These are phyloP conservation scores for Brotula barbata DNA, from an alignment of 2,797 vertebrate genomes.

Conservation along the genomic window DNA sequence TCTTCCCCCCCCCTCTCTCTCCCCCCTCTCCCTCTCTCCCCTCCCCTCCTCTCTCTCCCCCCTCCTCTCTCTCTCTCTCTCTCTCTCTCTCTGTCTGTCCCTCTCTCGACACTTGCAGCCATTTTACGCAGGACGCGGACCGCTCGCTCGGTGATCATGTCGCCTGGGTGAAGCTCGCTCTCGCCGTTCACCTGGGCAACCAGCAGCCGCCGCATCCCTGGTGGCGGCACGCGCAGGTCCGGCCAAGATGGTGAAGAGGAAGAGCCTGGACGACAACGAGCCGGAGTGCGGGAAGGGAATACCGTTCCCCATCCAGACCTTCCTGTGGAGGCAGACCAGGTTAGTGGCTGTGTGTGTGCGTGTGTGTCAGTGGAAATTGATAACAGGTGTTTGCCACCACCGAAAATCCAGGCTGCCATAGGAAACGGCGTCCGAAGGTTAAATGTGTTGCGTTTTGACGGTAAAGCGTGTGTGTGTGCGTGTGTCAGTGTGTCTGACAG, in stretches of 20 bases:
- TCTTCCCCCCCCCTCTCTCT: no score
- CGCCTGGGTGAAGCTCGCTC: constrained; percentile 44
- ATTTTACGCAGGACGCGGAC: constrained; percentile 78
- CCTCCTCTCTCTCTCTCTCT: no score
- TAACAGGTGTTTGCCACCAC: constrained; percentile 78
- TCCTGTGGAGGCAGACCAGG: constrained; percentile 99
- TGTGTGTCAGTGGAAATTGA: constrained; percentile 31
- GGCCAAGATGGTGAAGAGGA: constrained; percentile 93
- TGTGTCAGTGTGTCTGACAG: no score
- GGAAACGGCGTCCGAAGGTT: neutral
- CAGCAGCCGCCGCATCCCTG: constrained; percentile 11
- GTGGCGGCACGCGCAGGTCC: constrained; percentile 37
- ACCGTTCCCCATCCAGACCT: constrained; percentile 97
- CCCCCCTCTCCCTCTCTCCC: constrained; percentile 1
- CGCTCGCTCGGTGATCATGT: constrained; percentile 63
- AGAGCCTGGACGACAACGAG: constrained; percentile 94
- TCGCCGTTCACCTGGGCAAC: constrained; percentile 62
- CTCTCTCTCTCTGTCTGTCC: neutral
- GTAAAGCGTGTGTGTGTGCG: neutral
- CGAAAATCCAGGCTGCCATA: constrained; percentile 9
- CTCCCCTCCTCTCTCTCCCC: no score
- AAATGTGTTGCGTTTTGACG: neutral
- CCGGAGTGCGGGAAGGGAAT: constrained; percentile 92
- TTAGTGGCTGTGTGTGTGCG: constrained; percentile 65
- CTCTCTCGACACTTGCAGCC: constrained; percentile 80